Base-by-base conservation (phyloP, 2,888 invertebrate genomes). In the Pelosia muscerda region DNA sequence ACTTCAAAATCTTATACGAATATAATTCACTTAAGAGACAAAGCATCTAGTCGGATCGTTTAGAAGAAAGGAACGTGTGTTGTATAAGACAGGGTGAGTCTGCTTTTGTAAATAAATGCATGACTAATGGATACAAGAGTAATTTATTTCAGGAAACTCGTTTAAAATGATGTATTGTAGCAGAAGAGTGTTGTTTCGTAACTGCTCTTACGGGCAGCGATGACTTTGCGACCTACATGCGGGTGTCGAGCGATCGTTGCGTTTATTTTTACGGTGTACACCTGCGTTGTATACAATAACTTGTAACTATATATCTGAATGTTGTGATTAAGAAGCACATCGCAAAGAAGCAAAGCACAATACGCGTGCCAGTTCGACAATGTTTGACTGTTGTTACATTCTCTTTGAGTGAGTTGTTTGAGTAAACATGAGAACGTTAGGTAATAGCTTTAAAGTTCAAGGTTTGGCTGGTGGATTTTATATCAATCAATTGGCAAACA, bases 141-240 rank as follows among this genome's bases (percentile, higher is more conserved):
- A 56, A 49, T 63, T 49, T 65, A n/a, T 25, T 26, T 34, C 31
- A 63, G 54, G 19, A 63, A 60, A 38, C 22, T 42, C 1, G 23
- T 61, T 26, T 23, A 56, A 61, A 25, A 60, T 65, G 38, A 53
- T 34, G 58, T 15, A 28, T n/a, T 26, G 22, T 19, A 38, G 11
- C 11, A 25, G n/a, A 55, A 57, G 28, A 10, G 63, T 28, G 15
- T 31, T 19, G 57, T 71, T 65, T 54, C 54, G 59, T 62, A 69
- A 69, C 25, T 34, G 71, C 77, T 73, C 66, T 79, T 68, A 77
- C 15, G 38, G 19, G n/a, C 2, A 55, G 80, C 68, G 77, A 64
- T 77, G 68, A 77, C 42, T 74, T 65, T 56, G 63, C 63, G 75
- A 68, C 80, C 78, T 53, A 61, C 59, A 70, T 74, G 15, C 25